These are phyloP conservation scores for Drosophila neocordata DNA, from an alignment of 1,140 invertebrate species.

Conservation along the genomic window DNA sequence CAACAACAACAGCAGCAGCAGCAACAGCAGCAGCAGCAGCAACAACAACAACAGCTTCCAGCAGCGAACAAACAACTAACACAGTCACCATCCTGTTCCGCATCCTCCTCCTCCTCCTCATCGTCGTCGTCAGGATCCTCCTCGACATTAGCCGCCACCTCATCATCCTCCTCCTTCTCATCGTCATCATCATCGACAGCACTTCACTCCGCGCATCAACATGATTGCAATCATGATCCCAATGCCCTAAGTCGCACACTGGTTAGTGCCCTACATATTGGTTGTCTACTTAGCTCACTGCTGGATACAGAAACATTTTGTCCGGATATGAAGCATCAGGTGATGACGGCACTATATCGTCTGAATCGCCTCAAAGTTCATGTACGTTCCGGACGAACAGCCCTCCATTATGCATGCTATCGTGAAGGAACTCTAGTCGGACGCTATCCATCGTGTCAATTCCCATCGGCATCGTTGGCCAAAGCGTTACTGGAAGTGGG, in stretches of 20 bases:
- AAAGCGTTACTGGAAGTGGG: constrained; percentile 92
- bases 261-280: constrained; percentile 93
- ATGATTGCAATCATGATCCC: constrained; percentile 87
- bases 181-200: constrained; percentile 52
- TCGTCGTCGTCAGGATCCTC: constrained; percentile 16
- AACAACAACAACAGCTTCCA: constrained; percentile 41
- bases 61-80: constrained; percentile 34
- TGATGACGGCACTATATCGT: constrained; percentile 87
- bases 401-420: constrained; percentile 92
- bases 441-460: constrained; percentile 89
- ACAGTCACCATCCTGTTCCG: constrained; percentile 26
- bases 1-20: constrained; percentile 58
- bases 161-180: constrained; percentile 28
- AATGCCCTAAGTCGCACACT: constrained; percentile 92
- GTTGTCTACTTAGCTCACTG: constrained; percentile 88
- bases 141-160: background rate
- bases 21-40: constrained; percentile 48
- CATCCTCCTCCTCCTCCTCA: constrained; percentile 38
- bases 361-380: constrained; percentile 89
- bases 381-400: constrained; percentile 88
- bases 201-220: constrained; percentile 66
- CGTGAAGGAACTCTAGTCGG: constrained; percentile 84
- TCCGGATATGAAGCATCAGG: constrained; percentile 84
- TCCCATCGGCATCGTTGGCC: constrained; percentile 89
- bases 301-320: constrained; percentile 84